Conservation (phyloP, 2,113 vertebrate species). For the Scatophagus argus region DNA sequence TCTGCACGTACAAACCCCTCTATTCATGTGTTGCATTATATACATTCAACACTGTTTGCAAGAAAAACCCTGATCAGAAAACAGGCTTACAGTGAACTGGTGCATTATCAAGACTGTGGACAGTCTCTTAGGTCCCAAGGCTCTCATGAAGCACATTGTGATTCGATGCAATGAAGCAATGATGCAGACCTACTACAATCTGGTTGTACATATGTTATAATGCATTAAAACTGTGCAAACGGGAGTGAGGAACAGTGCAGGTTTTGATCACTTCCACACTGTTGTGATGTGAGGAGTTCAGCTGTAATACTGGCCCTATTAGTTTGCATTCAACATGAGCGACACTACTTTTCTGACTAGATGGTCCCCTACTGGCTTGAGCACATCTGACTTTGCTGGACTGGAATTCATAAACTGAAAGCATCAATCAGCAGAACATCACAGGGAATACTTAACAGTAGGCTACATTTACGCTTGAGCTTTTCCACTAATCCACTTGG, state of each 20-base stretch:
- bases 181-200: constrained; percentile 34
- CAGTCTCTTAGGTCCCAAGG: constrained; percentile 44
- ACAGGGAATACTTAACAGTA: constrained; percentile 55
- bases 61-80: constrained; percentile 66
- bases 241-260: constrained; percentile 39
- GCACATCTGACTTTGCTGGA: constrained; percentile 24
- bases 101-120: constrained; percentile 52
- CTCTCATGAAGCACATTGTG: constrained; percentile 50
- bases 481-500: constrained; percentile 79
- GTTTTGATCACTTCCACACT: constrained; percentile 36
- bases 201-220: constrained; percentile 23
- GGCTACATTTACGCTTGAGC: constrained; percentile 71
- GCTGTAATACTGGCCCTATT: constrained; percentile 11
- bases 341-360: constrained; percentile 17
- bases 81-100: constrained; percentile 60
- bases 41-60: constrained; percentile 74
- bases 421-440: constrained; percentile 52
- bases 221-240: constrained; percentile 40
- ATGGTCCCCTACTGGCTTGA: background rate
- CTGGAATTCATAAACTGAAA: constrained; percentile 46
- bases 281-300: constrained; percentile 25
- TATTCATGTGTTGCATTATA: constrained; percentile 60
- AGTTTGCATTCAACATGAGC: constrained; percentile 6
- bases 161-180: constrained; percentile 38
- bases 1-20: constrained; percentile 71